Evolutionary conservation across 2,888 invertebrate species (phyloP).

Genomic region (Allolobophora icterica): DNA sequence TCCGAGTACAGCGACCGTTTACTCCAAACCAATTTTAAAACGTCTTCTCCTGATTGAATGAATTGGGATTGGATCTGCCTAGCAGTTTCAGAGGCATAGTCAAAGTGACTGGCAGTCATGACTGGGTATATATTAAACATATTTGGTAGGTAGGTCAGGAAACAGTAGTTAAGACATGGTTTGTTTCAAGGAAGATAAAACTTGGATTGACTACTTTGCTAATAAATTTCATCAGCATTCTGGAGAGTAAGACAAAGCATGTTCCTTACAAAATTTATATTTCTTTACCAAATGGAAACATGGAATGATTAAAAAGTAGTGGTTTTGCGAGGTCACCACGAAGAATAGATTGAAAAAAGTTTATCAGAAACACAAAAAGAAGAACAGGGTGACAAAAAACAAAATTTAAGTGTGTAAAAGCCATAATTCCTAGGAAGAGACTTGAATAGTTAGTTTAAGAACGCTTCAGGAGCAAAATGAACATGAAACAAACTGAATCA

Average conservation of each 20-base stretch:
- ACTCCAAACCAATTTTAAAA: background rate
- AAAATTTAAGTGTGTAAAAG: too few relatives aligned
- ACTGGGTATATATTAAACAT: background rate
- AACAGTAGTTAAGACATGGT: background rate
- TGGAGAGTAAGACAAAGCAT: background rate
- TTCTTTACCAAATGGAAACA: background rate
- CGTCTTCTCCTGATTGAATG: background rate
- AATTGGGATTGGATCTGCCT: background rate
- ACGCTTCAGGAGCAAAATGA: too few relatives aligned
- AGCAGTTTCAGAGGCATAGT: background rate
- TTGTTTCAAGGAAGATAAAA: background rate
- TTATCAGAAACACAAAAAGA: background rate
- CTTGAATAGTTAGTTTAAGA: too few relatives aligned
- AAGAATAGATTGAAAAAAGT: background rate
- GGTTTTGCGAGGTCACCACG: background rate
- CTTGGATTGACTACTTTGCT: background rate
- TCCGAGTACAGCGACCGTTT: background rate
- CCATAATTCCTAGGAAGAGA: too few relatives aligned
- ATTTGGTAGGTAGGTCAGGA: background rate
- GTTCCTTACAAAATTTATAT: background rate
- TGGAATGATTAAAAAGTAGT: background rate
- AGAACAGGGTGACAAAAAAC: background rate
- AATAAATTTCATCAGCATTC: background rate
- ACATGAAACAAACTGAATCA: too few relatives aligned
- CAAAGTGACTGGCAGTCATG: background rate